Percentiles rank a stretch among this genome's conserved stretches.
Evolutionary conservation across 2,797 vertebrate genomes (phyloP).

Genomic region (Hafferia zeledoni): DNA sequence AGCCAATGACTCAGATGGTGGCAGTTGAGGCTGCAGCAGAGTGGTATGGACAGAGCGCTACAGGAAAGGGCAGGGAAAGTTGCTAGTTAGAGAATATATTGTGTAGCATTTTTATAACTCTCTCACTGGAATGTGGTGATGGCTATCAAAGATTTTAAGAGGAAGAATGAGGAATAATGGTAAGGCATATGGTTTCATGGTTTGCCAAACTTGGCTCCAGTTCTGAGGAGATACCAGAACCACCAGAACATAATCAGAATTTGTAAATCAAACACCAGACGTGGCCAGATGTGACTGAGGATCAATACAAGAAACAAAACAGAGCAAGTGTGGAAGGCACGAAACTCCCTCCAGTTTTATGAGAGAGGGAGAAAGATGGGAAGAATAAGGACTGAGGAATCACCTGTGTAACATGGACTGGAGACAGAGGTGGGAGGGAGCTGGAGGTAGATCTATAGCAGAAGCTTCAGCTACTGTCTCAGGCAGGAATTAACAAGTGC

Average conservation of each 20-base stretch:
- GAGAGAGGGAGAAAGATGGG: not conserved
- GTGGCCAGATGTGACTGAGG: not conserved
- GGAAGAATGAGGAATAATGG: not conserved
- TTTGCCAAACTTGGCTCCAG: not conserved
- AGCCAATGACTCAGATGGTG: not conserved
- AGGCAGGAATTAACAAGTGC: fast-evolving
- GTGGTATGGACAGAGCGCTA: fast-evolving
- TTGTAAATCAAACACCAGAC: not conserved
- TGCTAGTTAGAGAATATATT: not conserved
- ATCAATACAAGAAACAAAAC: not conserved
- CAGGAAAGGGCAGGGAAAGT: not conserved
- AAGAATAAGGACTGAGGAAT: not conserved
- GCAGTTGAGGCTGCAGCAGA: not conserved
- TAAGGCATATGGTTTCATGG: not conserved
- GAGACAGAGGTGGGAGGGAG: not conserved
- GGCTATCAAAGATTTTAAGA: not conserved
- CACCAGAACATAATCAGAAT: fast-evolving
- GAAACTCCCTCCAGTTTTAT: not conserved
- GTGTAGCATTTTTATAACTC: not conserved
- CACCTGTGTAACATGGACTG: not conserved
- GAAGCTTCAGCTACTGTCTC: not conserved
- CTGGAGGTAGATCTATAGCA: not conserved
- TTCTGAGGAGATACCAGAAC: not conserved
- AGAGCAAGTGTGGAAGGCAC: not conserved
- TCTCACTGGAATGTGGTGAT: not conserved